Conservation (phyloP, 1,140 invertebrate genomes). For the Globodera rostochiensis region DNA sequence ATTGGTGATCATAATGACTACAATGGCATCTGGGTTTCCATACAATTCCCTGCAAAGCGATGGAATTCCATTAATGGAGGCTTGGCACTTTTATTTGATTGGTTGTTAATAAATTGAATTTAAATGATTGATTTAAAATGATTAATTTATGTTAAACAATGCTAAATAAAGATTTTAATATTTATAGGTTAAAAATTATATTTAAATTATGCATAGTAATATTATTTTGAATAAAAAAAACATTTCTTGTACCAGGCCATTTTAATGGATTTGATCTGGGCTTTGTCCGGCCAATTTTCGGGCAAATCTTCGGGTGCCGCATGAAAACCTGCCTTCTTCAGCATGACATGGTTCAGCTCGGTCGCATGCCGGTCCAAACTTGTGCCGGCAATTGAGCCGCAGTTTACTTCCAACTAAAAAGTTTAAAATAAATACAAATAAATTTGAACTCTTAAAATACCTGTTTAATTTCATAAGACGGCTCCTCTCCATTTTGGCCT, state of each 20-base stretch:
- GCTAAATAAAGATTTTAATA: too few species aligned
- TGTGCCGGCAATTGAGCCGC: background rate
- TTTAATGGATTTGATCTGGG: background rate
- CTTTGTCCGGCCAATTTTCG: background rate
- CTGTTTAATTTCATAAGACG: background rate
- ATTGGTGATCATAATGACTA: constrained; percentile 85
- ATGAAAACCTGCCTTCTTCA: background rate
- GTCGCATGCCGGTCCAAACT: background rate
- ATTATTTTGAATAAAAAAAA: too few species aligned
- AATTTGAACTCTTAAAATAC: background rate
- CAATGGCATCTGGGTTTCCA: constrained; percentile 71
- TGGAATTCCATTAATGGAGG: too few species aligned
- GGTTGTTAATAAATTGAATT: too few species aligned
- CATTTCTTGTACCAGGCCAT: background rate
- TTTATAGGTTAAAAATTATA: too few species aligned
- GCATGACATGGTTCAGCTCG: background rate
- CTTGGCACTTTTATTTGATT: too few species aligned
- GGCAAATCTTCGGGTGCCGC: background rate
- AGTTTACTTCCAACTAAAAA: background rate
- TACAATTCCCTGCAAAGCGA: constrained; percentile 34
- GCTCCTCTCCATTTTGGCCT: background rate
- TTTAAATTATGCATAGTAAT: too few species aligned
- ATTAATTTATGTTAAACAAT: too few species aligned
- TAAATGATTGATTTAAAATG: too few species aligned
- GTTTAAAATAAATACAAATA: background rate